Conservation (phyloP, 2,888 invertebrate species). For the Eupithecia insigniata region DNA sequence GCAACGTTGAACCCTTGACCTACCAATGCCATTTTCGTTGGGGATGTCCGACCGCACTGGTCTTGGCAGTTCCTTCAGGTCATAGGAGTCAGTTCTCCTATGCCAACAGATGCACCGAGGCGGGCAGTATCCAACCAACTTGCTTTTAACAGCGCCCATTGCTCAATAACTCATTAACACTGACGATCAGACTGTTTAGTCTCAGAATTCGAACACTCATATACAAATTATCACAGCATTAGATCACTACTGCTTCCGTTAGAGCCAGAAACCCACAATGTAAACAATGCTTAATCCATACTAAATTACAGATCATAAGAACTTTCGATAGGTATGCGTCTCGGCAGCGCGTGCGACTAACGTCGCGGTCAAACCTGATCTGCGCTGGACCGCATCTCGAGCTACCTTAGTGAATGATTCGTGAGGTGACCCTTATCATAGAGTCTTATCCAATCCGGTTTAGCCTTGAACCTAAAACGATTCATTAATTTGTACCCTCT, state of each 20-base stretch:
- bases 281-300: slow-evolving; percentile 65
- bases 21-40: slow-evolving; percentile 67
- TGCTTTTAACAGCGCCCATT: slow-evolving; percentile 75
- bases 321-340: slow-evolving; percentile 22
- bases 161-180: slow-evolving; percentile 46
- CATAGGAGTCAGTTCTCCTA: slow-evolving; percentile 62
- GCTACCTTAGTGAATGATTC: slow-evolving; percentile 28
- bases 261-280: slow-evolving; percentile 56
- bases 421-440: slow-evolving; percentile 44
- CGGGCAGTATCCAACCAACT: slow-evolving; percentile 59
- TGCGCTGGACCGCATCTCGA: slow-evolving; percentile 34
- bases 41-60: slow-evolving; percentile 65
- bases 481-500: not conserved
- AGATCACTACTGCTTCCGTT: slow-evolving; percentile 60
- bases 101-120: slow-evolving; percentile 61
- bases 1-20: slow-evolving; percentile 53
- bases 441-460: slow-evolving; percentile 23
- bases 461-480: slow-evolving; percentile 14
- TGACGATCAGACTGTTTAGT: slow-evolving; percentile 41
- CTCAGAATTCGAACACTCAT: slow-evolving; percentile 48
- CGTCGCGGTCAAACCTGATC: slow-evolving; percentile 33
- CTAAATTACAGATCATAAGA: slow-evolving; percentile 43
- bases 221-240: slow-evolving; percentile 61
- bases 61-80: slow-evolving; percentile 71
- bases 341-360: slow-evolving; percentile 38